phyloP scores from a whole-genome alignment of 2,888 invertebrate species.

The Nesidiocoris tenuis region DNA sequence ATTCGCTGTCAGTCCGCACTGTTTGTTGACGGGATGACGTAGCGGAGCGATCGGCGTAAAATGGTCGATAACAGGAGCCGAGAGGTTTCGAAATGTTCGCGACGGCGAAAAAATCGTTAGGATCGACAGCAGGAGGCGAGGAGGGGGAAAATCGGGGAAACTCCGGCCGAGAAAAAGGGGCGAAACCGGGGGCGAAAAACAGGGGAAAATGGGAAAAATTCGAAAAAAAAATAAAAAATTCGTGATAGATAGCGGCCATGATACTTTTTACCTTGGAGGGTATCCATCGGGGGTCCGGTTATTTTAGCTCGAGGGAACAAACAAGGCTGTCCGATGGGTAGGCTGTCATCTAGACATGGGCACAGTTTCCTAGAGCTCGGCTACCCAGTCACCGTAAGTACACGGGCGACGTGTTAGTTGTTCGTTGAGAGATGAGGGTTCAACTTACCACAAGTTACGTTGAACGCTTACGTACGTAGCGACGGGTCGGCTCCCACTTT shows the following conservation, averaged over 20 bases:
- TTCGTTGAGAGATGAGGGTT: background rate
- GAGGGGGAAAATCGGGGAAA: background rate
- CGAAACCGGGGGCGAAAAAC: conserved; percentile 1
- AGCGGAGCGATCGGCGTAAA: conserved; percentile 4
- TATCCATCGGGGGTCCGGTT: conserved; percentile 25
- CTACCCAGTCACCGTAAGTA: background rate
- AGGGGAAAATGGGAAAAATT: conserved; percentile 18
- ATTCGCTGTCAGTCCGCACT: background rate
- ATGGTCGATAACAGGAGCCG: conserved; percentile 33
- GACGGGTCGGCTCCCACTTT: background rate
- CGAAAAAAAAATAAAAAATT: background rate
- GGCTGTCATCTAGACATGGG: background rate
- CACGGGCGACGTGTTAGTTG: background rate
- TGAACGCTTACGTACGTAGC: conserved; percentile 30
- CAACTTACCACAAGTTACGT: conserved; percentile 46
- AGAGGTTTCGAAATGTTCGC: conserved; percentile 21
- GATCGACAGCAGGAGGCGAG: background rate
- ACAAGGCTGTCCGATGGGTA: background rate
- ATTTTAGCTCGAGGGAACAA: conserved; percentile 11
- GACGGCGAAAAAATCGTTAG: background rate
- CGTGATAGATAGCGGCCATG: conserved; percentile 41
- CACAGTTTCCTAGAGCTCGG: background rate
- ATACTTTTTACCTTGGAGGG: conserved; percentile 41
- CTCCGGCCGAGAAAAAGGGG: background rate
- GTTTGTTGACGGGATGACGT: conserved; percentile 41